Evolutionary conservation across 2,113 vertebrate genomes (phyloP).

Genomic region (Taxidea taxus): DNA sequence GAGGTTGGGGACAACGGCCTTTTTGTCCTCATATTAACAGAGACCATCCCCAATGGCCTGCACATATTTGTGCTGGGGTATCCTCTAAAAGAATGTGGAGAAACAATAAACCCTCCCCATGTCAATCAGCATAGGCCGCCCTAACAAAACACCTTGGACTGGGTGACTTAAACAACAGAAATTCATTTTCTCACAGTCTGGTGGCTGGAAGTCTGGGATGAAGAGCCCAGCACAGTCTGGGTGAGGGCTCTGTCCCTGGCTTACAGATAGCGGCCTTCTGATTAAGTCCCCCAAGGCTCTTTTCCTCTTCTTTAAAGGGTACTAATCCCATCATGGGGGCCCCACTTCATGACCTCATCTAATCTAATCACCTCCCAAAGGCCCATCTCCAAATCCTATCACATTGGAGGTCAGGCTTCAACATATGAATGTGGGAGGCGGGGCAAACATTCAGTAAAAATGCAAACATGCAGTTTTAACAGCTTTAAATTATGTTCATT

Average conservation of each 20-base stretch:
- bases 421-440: fast-evolving
- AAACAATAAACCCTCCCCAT: neutral
- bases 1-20: neutral
- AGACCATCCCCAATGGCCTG: neutral
- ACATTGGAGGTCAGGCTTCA: neutral
- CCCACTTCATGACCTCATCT: neutral
- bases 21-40: neutral
- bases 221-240: fast-evolving
- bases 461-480: neutral
- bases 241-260: neutral
- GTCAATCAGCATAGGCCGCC: neutral
- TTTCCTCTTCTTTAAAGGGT: neutral
- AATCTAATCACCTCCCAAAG: neutral
- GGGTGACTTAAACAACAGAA: neutral
- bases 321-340: neutral
- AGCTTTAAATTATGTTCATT: neutral
- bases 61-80: neutral
- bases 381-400: neutral
- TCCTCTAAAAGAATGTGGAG: neutral
- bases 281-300: neutral
- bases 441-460: neutral
- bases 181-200: neutral
- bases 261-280: neutral
- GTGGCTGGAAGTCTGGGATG: neutral
- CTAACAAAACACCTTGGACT: fast-evolving